phyloP scores from a whole-genome alignment of 2,113 vertebrate genomes.

The Pelobates fuscus region DNA sequence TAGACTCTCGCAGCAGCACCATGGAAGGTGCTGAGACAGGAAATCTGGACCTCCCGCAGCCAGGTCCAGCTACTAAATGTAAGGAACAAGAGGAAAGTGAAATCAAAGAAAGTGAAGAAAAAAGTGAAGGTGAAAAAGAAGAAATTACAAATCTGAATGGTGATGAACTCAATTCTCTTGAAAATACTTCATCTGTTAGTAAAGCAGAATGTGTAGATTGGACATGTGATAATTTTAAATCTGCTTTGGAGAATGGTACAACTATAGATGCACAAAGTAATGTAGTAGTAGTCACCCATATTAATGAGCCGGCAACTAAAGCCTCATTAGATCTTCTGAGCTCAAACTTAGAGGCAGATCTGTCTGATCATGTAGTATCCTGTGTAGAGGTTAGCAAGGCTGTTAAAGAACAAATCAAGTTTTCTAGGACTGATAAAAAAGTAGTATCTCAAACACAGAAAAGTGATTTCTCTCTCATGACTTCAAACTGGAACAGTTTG shows the following conservation, averaged over 20 bases:
- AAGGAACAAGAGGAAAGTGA: conserved; percentile 38
- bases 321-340: background rate
- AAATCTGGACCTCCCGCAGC: conserved; percentile 38
- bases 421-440: conserved; percentile 64
- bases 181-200: background rate
- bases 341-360: background rate
- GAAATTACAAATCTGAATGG: conserved; percentile 51
- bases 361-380: background rate
- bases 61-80: conserved; percentile 15
- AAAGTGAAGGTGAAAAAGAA: conserved; percentile 19
- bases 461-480: conserved; percentile 82
- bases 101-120: fast-evolving
- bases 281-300: background rate
- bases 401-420: conserved; percentile 62
- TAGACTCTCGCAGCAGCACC: conserved; percentile 68
- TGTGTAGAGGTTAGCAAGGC: conserved; percentile 54
- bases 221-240: background rate
- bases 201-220: background rate
- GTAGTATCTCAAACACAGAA: conserved; percentile 83
- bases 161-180: conserved; percentile 11
- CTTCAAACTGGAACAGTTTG: conserved; percentile 89
- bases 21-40: conserved; percentile 58
- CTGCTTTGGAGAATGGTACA: background rate
- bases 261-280: background rate
- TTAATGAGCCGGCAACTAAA: background rate